Evolutionary conservation across 2,797 vertebrate genomes (phyloP), one percentile per base, ranked within the genome.

Genomic region (Enteromius mattozi): DNA sequence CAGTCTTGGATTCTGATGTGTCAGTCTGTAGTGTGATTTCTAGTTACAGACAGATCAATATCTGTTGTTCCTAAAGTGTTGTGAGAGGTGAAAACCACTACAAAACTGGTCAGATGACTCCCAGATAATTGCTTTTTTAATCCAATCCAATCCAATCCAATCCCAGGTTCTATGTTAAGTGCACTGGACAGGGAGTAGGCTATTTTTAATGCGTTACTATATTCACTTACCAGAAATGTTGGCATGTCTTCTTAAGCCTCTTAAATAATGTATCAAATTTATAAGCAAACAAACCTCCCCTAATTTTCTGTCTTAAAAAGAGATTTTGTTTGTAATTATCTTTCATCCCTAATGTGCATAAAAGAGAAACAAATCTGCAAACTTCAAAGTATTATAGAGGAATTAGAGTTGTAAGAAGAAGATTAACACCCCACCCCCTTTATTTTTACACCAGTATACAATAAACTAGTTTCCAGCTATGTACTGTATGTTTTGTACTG

Each of bases 281-380:
- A 65, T 16, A 33, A 65, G 3, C 2, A 3, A 30, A 4, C 10
- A n/a, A 24, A 4, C 0, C 0, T 0, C 0, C 4, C 0, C 0
- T 0, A 24, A 47, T 51, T 72, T 30, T 51, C 45, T 51, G 27
- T 74, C 27, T 51, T 74, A 21, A 51, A 74, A 74, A 7, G 17
- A 51, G 47, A 56, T 76, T 76, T n/a, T 37, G 72, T 56, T 37
- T 76, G 49, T 76, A 76, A 76, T 59, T 56, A 13, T 24, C 21
- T 56, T 56, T 24, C 6, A 40, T 40, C 74, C 74, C 12, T 56
- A 59, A 76, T 56, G 74, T 56, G 33, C 30, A 37, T 76, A 30
- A 76, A 56, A 37, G 49, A 13, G 33, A 76, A 56, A 76, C 33
- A 9, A 24, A 76, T 76, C 49, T 76, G 33, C 49, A 56, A 37